A percentile compares a stretch with the other conserved stretches of the same genome.
These are phyloP conservation scores for Tachyglossus aculeatus DNA, from an alignment of 2,797 vertebrate species.

Conservation along the genomic window DNA sequence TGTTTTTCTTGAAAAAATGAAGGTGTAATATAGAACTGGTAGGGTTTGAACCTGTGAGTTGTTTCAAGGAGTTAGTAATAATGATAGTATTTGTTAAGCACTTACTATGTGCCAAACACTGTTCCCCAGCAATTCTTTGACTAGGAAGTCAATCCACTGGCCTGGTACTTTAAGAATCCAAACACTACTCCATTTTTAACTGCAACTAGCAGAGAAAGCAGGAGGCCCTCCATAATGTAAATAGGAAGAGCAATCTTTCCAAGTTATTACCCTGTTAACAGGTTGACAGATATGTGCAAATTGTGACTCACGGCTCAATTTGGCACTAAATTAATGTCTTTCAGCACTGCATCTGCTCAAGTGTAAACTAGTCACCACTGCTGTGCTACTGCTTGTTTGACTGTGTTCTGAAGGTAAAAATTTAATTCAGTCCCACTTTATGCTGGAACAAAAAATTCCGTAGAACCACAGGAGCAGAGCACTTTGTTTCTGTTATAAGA, in stretches of 20 bases:
- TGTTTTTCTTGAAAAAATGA: too few relatives aligned
- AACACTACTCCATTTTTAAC: slow-evolving; percentile 24
- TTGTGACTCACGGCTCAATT: slow-evolving; percentile 65
- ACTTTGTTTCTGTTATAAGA: slow-evolving; percentile 26
- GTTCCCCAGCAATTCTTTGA: too few relatives aligned
- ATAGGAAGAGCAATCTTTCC: slow-evolving; percentile 57
- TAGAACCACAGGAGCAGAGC: slow-evolving; percentile 20
- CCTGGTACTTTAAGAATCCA: slow-evolving; percentile 5
- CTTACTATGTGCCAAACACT: too few relatives aligned
- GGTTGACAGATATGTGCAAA: slow-evolving; percentile 62
- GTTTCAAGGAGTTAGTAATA: slow-evolving; percentile 11
- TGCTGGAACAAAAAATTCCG: slow-evolving; percentile 8
- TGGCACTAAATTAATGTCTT: slow-evolving; percentile 62
- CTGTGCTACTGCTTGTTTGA: slow-evolving; percentile 52
- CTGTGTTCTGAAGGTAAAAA: slow-evolving; percentile 54
- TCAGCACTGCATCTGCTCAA: slow-evolving; percentile 51
- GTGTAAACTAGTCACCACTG: slow-evolving; percentile 53
- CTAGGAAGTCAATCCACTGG: neutral
- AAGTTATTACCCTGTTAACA: slow-evolving; percentile 64
- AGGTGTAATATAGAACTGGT: too few relatives aligned
- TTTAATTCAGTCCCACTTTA: slow-evolving; percentile 25
- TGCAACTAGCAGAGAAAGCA: slow-evolving; percentile 3
- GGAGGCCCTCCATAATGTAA: slow-evolving; percentile 44
- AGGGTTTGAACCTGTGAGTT: too few relatives aligned
- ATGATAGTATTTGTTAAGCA: too few relatives aligned